A percentile compares a stretch with the other conserved stretches of the same genome.
Evolutionary conservation across 2,113 vertebrate species (phyloP).

Genomic region (Serilophus lunatus): DNA sequence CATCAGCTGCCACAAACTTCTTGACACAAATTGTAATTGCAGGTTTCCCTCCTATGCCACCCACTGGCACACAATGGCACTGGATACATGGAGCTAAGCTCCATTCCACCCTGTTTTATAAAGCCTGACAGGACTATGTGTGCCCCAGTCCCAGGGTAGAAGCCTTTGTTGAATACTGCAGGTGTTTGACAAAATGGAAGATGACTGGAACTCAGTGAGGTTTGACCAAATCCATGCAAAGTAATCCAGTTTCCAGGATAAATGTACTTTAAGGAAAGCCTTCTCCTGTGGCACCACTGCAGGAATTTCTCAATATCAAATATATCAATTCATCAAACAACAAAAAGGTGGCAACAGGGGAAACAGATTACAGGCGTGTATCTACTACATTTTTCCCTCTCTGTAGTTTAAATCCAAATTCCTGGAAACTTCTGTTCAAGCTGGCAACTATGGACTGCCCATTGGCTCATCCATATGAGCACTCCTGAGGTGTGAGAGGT

Average conservation of each 20-base stretch:
- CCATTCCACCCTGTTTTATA: neutral
- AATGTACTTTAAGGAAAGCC: neutral
- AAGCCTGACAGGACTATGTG: neutral
- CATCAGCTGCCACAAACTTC: neutral
- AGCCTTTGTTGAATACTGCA: neutral
- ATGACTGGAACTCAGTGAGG: neutral
- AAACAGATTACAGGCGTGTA: neutral
- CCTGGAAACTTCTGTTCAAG: neutral
- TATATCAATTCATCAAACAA: neutral
- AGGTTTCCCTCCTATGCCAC: neutral
- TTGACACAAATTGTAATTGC: neutral
- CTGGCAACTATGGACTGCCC: neutral
- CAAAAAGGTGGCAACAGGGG: neutral
- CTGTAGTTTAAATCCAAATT: neutral
- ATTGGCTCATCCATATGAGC: accelerated
- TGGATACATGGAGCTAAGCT: neutral
- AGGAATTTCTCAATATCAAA: neutral
- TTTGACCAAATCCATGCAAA: neutral
- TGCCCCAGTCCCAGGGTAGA: neutral
- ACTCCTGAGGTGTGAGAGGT: neutral
- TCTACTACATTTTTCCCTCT: neutral
- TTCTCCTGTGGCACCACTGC: neutral
- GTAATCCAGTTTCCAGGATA: neutral
- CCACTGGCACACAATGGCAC: neutral
- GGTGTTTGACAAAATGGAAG: neutral